A percentile compares a stretch with the other conserved stretches of the same genome.
Evolutionary conservation across 2,888 invertebrate species (phyloP).

Genomic region (Steromphala cineraria): DNA sequence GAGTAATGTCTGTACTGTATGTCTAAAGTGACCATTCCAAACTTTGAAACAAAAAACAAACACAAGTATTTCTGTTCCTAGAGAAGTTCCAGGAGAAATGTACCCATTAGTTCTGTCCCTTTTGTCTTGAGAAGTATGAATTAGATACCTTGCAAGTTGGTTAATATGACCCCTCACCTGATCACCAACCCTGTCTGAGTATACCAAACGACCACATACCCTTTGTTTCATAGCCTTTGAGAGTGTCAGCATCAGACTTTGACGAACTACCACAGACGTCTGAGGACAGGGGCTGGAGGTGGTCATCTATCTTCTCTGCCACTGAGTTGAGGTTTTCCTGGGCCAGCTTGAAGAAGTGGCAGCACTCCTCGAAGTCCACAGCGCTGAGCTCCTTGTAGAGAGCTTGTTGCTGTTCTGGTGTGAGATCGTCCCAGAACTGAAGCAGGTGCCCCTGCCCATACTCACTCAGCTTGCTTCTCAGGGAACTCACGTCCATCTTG

Average conservation of each 20-base stretch:
- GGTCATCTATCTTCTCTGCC: slow-evolving; percentile 84
- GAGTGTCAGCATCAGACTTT: slow-evolving; percentile 80
- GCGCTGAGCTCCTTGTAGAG: slow-evolving; percentile 79
- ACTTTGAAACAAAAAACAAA: too few species aligned
- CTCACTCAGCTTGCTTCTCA: slow-evolving; percentile 75
- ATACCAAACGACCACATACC: slow-evolving; percentile 75
- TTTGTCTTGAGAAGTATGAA: too few species aligned
- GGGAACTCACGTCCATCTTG: slow-evolving; percentile 51
- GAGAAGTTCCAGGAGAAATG: too few species aligned
- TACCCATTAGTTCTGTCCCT: too few species aligned
- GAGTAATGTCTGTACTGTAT: too few species aligned
- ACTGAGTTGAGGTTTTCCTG: slow-evolving; percentile 48
- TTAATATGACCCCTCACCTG: too few species aligned
- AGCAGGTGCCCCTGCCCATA: slow-evolving; percentile 89
- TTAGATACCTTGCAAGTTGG: too few species aligned
- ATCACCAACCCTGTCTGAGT: too few species aligned
- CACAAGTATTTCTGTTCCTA: too few species aligned
- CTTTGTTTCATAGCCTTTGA: slow-evolving; percentile 83
- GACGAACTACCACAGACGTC: slow-evolving; percentile 87
- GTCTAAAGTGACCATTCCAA: too few species aligned
- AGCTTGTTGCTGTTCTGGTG: slow-evolving; percentile 79
- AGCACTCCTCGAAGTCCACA: slow-evolving; percentile 84
- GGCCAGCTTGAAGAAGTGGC: slow-evolving; percentile 80
- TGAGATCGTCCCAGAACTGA: slow-evolving; percentile 86
- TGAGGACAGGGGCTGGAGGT: slow-evolving; percentile 89